Base-by-base conservation (phyloP, 1,140 invertebrate genomes). In the Fopius arisanus region DNA sequence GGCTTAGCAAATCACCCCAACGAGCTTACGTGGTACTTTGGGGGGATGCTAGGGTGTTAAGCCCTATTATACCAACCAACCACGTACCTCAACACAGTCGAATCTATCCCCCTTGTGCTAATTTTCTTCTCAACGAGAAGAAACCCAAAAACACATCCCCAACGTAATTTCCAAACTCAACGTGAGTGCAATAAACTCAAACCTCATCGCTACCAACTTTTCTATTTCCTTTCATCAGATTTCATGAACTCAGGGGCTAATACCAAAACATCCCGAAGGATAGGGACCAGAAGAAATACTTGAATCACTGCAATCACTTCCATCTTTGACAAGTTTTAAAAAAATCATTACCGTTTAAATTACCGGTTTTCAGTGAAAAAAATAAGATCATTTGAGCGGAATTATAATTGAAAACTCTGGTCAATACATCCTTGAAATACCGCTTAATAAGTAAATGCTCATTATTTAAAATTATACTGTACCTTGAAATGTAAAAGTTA, bases 1-100 rank as follows among this genome's bases (percentile, higher is more conserved):
- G 79, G 86, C 84, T 88, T 87, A 88, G 84, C 87, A 86, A 87
- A 87, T 87, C 86, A 86, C 82, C 84, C 84, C 83, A 83, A 83
- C 84, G 82, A 83, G 85, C 84, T 87, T 87, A 86, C 78, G 78
- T 80, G 82, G 75, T 82, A 81, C 81, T 80, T 82, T 6, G 54
- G 54, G 23, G 62, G 74, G 80, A 10, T 74, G 79, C 81, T 82
- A 80, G 82, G 83, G 83, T 82, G 86, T 78, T 86, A 87, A 88
- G 83, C 83, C 83, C 80, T 71, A 63, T 48, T 48, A 48, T 48
- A 31, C 26, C 66, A 69, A 51, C 70, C 66, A 48, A 43, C 40
- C 23, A 51, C 40, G 54, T 65, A 68, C 41, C 33, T 33, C 59
- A 40, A 63, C 62, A 72, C 54, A 63, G 41, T 31, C 23, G 16